Evolutionary conservation across 2,797 vertebrate genomes (phyloP).

Genomic region (Aulostomus chinensis): DNA sequence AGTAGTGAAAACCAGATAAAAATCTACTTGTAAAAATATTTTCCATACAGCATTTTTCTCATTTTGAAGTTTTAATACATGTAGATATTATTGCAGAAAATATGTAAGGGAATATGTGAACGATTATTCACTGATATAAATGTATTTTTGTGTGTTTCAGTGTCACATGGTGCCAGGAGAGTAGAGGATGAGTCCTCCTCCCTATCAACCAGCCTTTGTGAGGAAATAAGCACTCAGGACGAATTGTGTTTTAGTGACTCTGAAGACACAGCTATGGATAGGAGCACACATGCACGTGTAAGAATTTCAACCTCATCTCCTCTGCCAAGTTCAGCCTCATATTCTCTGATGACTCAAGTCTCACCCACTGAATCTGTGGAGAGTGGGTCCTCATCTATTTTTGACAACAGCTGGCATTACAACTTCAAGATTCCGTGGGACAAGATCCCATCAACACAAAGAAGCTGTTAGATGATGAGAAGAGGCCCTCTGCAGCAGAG

Average conservation of each 20-base stretch:
- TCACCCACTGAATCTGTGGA: slow-evolving; percentile 8
- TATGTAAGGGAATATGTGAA: background rate
- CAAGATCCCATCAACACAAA: background rate
- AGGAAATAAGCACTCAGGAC: slow-evolving; percentile 8
- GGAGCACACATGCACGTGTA: too few species aligned
- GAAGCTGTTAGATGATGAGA: background rate
- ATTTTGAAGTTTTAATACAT: background rate
- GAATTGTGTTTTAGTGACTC: slow-evolving; percentile 26
- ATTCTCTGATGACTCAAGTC: background rate
- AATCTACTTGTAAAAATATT: background rate
- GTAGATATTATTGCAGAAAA: background rate
- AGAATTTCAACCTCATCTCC: too few species aligned
- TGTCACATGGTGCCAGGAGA: slow-evolving; percentile 13
- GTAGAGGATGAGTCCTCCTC: slow-evolving; percentile 21
- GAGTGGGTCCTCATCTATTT: background rate
- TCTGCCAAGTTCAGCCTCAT: background rate
- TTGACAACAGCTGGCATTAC: slow-evolving; percentile 7
- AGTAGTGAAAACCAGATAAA: slow-evolving; percentile 21
- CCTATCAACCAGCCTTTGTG: slow-evolving; percentile 6
- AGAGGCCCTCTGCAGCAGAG: slow-evolving; percentile 22
- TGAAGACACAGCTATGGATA: background rate
- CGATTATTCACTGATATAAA: slow-evolving; percentile 18
- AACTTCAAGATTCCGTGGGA: slow-evolving; percentile 2
- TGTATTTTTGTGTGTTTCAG: slow-evolving; percentile 11
- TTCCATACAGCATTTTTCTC: slow-evolving; percentile 10